Conservation (phyloP, 2,888 invertebrate genomes). For the Andrena haemorrhoa region DNA sequence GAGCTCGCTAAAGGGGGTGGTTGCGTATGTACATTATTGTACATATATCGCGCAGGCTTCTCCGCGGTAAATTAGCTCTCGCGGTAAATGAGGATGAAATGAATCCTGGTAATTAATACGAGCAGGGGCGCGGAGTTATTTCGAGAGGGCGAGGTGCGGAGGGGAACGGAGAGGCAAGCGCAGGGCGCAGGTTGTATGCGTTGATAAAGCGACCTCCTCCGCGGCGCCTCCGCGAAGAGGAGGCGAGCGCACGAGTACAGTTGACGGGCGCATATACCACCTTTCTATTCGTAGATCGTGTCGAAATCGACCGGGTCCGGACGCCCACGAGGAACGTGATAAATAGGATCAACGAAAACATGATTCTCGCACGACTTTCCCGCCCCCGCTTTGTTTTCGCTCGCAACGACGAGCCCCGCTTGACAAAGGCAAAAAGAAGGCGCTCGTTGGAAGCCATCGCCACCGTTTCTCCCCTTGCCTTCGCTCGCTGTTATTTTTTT, state of each 20-base stretch:
- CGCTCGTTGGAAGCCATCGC: conserved; percentile 12
- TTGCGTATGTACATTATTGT: conserved; percentile 12
- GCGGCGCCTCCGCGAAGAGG: not conserved
- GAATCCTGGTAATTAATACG: conserved; percentile 80
- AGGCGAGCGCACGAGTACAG: conserved; percentile 28
- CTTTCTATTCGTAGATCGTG: conserved; percentile 74
- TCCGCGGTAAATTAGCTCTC: conserved; percentile 75
- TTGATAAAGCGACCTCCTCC: conserved; percentile 62
- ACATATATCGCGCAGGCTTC: conserved; percentile 52
- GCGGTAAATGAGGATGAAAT: conserved; percentile 75
- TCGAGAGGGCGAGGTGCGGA: conserved; percentile 64
- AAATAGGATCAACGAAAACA: conserved; percentile 69
- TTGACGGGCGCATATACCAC: conserved; percentile 32
- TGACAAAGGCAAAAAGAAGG: conserved; percentile 32
- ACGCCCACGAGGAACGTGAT: conserved; percentile 67
- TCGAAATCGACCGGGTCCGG: conserved; percentile 62
- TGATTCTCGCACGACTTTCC: conserved; percentile 63
- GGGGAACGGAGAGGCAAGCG: not conserved
- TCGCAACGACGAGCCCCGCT: conserved; percentile 23
- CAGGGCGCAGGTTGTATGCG: conserved; percentile 34
- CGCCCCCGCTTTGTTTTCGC: conserved; percentile 46
- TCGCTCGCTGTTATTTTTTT: not conserved
- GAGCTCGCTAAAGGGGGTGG: conserved; percentile 46
- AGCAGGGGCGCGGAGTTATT: conserved; percentile 77
- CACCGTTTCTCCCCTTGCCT: not conserved